A percentile compares a stretch with the other conserved stretches of the same genome.
These are phyloP conservation scores for Danio rerio DNA, from an alignment of 2,113 vertebrate genomes.

Conservation along the genomic window GRCz12tu NC_133185.1:9729001-9729500, in stretches of 20 bases:
- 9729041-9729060: not conserved
- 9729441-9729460: not conserved
- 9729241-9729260: slow-evolving; percentile 22
- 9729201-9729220: slow-evolving; percentile 50
- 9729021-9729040: no score
- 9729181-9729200: slow-evolving; percentile 56
- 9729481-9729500: no score
- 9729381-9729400: not conserved
- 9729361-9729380: not conserved
- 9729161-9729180: slow-evolving; percentile 73
- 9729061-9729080: slow-evolving; percentile 30
- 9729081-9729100: slow-evolving; percentile 30
- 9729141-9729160: slow-evolving; percentile 72
- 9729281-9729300: not conserved
- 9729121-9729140: slow-evolving; percentile 50
- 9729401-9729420: no score
- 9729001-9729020: no score
- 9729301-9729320: not conserved
- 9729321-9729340: no score
- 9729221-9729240: slow-evolving; percentile 42
- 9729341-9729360: not conserved
- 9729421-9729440: not conserved
- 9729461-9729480: no score
- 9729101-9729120: slow-evolving; percentile 48
- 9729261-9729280: not conserved